Conservation (phyloP, 2,113 vertebrate species). For the Tetrao urogallus region DNA sequence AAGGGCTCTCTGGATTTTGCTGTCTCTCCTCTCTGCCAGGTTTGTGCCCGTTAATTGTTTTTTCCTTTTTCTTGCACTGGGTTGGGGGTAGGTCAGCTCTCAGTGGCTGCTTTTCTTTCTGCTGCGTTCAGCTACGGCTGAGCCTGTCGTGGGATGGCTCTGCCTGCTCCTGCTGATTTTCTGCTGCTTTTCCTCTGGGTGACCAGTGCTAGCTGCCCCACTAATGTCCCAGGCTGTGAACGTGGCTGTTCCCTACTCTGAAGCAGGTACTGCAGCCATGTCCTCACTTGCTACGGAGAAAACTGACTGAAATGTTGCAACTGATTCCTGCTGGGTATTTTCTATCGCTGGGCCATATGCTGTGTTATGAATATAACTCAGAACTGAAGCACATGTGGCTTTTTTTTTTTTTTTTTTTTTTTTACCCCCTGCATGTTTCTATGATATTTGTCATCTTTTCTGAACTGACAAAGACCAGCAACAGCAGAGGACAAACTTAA, state of each 20-base stretch:
- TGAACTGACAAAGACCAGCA: background rate
- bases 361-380: accelerated
- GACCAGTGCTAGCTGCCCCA: background rate
- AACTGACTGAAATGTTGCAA: accelerated
- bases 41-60: background rate
- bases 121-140: background rate
- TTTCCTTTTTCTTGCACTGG: background rate
- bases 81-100: background rate
- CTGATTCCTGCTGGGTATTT: background rate
- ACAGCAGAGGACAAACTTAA: background rate
- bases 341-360: background rate
- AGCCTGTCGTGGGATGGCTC: accelerated
- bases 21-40: background rate
- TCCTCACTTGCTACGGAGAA: background rate
- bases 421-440: background rate
- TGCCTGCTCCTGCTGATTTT: background rate
- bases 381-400: background rate
- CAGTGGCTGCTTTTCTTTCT: accelerated
- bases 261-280: background rate
- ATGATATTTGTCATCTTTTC: background rate
- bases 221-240: background rate
- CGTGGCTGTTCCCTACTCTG: background rate
- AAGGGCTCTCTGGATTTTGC: background rate
- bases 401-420: background rate
- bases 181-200: background rate